Percentiles rank a stretch among this genome's conserved stretches.
phyloP scores from a whole-genome alignment of 2,113 vertebrate genomes.

The Lampris incognitus region DNA sequence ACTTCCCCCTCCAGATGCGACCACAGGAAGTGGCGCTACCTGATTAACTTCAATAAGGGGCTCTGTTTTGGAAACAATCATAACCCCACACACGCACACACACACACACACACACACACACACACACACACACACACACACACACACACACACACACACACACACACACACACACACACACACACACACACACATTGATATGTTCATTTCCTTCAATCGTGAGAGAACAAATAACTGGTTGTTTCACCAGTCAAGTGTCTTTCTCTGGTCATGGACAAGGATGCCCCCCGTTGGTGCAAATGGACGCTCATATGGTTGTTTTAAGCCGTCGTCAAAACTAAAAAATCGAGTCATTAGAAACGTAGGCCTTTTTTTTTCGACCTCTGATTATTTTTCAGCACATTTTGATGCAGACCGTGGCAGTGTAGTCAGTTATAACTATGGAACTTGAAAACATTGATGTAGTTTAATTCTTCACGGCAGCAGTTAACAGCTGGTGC shows the following conservation, averaged over 20 bases:
- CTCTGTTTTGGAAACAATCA: constrained; percentile 61
- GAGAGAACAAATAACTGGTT: not conserved
- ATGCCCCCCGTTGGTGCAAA: constrained; percentile 11
- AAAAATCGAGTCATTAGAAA: no score
- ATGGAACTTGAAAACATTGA: no score
- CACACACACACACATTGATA: not conserved
- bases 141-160: not conserved
- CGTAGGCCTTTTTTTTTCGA: no score
- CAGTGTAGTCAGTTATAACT: no score
- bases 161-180: not conserved
- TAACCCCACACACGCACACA: not conserved
- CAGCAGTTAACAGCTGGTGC: no score
- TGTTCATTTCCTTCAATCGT: not conserved
- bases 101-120: not conserved
- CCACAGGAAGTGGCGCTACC: constrained; percentile 31
- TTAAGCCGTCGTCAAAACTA: not conserved
- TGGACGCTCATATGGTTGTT: not conserved
- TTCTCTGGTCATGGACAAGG: not conserved
- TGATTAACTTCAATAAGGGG: constrained; percentile 41
- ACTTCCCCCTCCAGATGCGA: constrained; percentile 58
- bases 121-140: not conserved
- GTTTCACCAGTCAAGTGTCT: not conserved
- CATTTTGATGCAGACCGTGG: no score
- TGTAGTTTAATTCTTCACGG: no score
- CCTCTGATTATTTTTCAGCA: no score